Percentiles rank a stretch among this genome's conserved stretches.
These are phyloP conservation scores for Zoanthus gigantus DNA, from an alignment of 92 coral and sea anemone species.

Conservation along the genomic window DNA sequence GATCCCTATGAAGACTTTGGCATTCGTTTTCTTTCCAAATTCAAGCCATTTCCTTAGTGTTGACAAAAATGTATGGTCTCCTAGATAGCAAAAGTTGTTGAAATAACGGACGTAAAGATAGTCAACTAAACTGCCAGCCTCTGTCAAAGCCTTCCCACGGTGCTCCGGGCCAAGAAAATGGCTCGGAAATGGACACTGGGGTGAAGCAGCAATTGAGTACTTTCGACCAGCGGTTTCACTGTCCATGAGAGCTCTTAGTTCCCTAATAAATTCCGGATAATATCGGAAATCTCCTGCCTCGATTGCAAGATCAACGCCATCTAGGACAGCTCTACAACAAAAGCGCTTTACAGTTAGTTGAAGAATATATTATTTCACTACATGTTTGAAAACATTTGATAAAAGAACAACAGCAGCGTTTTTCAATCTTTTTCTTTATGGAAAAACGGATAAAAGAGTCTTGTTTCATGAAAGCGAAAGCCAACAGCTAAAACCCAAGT, in stretches of 20 bases:
- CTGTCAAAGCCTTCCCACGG: constrained; percentile 75
- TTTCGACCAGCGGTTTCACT: constrained; percentile 65
- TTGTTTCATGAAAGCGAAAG: too few relatives aligned
- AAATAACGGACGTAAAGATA: constrained; percentile 85
- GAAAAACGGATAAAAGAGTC: too few relatives aligned
- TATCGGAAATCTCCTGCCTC: constrained; percentile 79
- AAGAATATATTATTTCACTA: not conserved
- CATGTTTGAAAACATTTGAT: too few relatives aligned
- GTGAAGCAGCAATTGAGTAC: constrained; percentile 85
- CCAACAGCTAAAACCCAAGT: too few relatives aligned
- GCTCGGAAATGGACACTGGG: constrained; percentile 87
- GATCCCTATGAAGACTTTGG: constrained; percentile 77
- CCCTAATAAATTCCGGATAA: constrained; percentile 76
- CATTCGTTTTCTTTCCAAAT: constrained; percentile 56
- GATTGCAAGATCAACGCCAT: constrained; percentile 87
- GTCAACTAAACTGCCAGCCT: constrained; percentile 78
- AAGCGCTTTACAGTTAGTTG: not conserved
- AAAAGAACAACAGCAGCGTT: too few relatives aligned
- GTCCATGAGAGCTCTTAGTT: constrained; percentile 84
- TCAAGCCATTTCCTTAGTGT: constrained; percentile 75
- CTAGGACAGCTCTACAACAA: constrained; percentile 74
- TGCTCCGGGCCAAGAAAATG: constrained; percentile 79
- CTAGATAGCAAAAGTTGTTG: constrained; percentile 91
- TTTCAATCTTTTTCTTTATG: too few relatives aligned
- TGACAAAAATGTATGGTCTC: constrained; percentile 68